Percentiles rank a stretch among this genome's conserved stretches.
Conservation (phyloP, 2,888 invertebrate genomes). For the Hydriomena furcata region DNA sequence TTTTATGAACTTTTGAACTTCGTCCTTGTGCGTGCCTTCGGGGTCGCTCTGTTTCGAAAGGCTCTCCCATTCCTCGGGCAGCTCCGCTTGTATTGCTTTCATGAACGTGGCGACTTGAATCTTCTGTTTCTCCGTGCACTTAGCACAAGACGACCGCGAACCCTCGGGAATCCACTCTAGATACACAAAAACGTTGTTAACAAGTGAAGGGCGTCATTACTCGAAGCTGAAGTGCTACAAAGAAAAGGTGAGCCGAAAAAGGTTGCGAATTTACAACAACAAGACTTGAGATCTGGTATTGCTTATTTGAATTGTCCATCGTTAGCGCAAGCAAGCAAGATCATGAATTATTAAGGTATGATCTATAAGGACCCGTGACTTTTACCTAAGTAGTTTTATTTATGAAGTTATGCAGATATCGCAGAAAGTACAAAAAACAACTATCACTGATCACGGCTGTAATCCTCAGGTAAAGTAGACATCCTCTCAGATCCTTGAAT, state of each 20-base stretch:
- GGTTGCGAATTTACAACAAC: slow-evolving; percentile 18
- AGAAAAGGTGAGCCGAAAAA: slow-evolving; percentile 33
- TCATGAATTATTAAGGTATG: too few relatives aligned
- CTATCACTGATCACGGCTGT: too few relatives aligned
- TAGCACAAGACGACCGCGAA: slow-evolving; percentile 70
- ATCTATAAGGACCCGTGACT: too few relatives aligned
- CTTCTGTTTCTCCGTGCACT: slow-evolving; percentile 86
- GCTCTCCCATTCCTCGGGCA: slow-evolving; percentile 82
- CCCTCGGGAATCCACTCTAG: slow-evolving; percentile 55
- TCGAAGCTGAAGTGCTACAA: slow-evolving; percentile 22
- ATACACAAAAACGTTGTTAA: slow-evolving; percentile 29
- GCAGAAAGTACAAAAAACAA: too few relatives aligned
- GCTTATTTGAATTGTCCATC: slow-evolving; percentile 8
- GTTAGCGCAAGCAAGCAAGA: slow-evolving; percentile 2
- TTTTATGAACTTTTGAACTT: slow-evolving; percentile 69
- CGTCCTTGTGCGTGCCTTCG: slow-evolving; percentile 77
- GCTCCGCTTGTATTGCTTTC: slow-evolving; percentile 81
- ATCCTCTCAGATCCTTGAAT: too few relatives aligned
- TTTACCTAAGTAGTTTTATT: too few relatives aligned
- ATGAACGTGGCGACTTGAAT: slow-evolving; percentile 80
- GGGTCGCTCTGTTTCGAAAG: slow-evolving; percentile 86
- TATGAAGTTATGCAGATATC: too few relatives aligned
- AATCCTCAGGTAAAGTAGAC: too few relatives aligned
- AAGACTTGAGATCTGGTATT: slow-evolving; percentile 13
- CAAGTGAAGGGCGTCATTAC: slow-evolving; percentile 34